Evolutionary conservation across 2,797 vertebrate species (phyloP).

Genomic region (Paguma larvata): DNA sequence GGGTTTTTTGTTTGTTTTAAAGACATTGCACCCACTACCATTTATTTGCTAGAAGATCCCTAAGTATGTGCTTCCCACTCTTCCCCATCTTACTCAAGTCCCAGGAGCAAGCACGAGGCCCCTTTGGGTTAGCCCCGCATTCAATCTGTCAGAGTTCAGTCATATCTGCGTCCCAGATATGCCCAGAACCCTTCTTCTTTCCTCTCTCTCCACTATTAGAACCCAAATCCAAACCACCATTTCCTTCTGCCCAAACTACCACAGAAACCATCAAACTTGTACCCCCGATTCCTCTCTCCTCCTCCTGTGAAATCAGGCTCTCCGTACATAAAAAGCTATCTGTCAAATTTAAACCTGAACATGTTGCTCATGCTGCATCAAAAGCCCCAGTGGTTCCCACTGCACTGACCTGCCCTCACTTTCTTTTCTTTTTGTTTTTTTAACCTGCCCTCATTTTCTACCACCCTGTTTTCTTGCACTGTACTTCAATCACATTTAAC

Average conservation of each 20-base stretch:
- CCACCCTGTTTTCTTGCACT: neutral
- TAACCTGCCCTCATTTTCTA: too few relatives aligned
- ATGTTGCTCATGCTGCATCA: neutral
- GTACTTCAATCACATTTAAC: neutral
- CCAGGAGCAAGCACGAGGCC: accelerated
- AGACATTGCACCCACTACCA: conserved; percentile 28
- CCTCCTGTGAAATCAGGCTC: conserved; percentile 2
- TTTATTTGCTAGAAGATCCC: conserved; percentile 55
- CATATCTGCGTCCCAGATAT: neutral
- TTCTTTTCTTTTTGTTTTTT: too few relatives aligned
- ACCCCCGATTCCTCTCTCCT: neutral
- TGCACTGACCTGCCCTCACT: neutral
- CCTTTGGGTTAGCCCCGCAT: neutral
- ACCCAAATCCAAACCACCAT: neutral
- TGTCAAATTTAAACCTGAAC: neutral
- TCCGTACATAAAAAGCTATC: neutral
- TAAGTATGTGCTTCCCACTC: neutral
- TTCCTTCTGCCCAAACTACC: neutral
- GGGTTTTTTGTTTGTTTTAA: conserved; percentile 35
- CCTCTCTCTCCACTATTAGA: neutral
- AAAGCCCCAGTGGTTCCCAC: neutral
- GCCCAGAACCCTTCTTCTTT: neutral
- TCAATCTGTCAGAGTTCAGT: neutral
- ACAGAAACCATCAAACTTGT: neutral
- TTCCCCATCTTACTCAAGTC: neutral